phyloP scores from a whole-genome alignment of 1,140 invertebrate genomes.

The Bombus fervidus region DNA sequence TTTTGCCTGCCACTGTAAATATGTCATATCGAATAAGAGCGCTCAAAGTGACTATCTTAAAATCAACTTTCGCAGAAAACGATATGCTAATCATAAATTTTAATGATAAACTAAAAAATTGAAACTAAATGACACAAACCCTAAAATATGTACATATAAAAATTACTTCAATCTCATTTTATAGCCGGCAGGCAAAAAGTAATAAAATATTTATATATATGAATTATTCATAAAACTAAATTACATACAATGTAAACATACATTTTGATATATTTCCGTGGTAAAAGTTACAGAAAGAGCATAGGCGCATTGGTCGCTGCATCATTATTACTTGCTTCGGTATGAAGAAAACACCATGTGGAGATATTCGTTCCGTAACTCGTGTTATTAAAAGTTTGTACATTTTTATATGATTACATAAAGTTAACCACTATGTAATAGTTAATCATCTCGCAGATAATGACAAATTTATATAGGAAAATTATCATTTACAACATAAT shows the following conservation, averaged over 20 bases:
- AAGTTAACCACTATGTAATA: slow-evolving; percentile 30
- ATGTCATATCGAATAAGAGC: too few relatives aligned
- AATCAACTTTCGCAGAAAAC: neutral
- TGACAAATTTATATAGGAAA: neutral
- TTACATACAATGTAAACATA: slow-evolving; percentile 57
- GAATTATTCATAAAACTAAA: neutral
- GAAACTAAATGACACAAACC: too few relatives aligned
- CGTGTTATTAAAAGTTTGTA: slow-evolving; percentile 62
- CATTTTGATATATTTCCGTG: slow-evolving; percentile 62
- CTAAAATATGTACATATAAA: too few relatives aligned
- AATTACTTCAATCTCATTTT: too few relatives aligned
- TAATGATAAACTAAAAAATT: too few relatives aligned
- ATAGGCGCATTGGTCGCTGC: slow-evolving; percentile 56
- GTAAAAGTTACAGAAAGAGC: slow-evolving; percentile 73
- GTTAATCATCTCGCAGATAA: neutral
- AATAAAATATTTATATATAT: neutral
- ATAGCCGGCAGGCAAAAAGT: neutral
- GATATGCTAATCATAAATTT: neutral
- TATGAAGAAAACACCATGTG: slow-evolving; percentile 48
- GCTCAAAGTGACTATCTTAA: neutral
- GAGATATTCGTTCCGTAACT: slow-evolving; percentile 8
- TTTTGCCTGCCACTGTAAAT: too few relatives aligned
- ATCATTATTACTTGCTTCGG: slow-evolving; percentile 44
- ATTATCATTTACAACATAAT: neutral
- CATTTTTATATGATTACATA: slow-evolving; percentile 56